Conservation (phyloP, 2,113 vertebrate genomes). For the Gnathonemus longibarbis region DNA sequence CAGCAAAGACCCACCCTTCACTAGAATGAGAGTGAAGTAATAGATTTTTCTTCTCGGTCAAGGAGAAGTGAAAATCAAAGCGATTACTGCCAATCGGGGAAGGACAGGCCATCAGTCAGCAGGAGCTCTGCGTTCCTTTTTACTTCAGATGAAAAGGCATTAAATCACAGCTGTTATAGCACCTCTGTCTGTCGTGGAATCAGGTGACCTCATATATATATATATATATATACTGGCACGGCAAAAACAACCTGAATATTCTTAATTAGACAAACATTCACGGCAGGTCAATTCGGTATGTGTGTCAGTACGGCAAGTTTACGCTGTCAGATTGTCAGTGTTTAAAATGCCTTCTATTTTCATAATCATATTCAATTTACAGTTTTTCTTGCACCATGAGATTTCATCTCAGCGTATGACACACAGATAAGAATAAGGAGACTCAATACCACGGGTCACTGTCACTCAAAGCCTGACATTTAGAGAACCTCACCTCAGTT, state of each 20-base stretch:
- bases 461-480: neutral
- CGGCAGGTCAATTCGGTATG: neutral
- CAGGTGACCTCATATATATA: neutral
- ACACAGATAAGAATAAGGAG: neutral
- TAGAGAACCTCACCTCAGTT: constrained; percentile 52
- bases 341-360: neutral
- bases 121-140: neutral
- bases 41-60: constrained; percentile 19
- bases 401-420: neutral
- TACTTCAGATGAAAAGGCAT: neutral
- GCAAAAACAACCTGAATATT: neutral
- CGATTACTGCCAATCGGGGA: neutral
- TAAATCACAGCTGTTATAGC: neutral
- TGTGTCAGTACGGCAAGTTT: neutral
- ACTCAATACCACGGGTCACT: neutral
- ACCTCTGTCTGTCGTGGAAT: neutral
- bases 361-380: neutral
- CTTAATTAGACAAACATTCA: neutral
- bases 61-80: neutral
- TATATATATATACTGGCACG: neutral
- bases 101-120: neutral
- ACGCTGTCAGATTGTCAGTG: neutral
- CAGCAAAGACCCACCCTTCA: neutral
- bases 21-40: neutral
- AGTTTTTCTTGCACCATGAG: neutral